Conservation (phyloP, 2,113 vertebrate species). For the Mormyrus iriodes region DNA sequence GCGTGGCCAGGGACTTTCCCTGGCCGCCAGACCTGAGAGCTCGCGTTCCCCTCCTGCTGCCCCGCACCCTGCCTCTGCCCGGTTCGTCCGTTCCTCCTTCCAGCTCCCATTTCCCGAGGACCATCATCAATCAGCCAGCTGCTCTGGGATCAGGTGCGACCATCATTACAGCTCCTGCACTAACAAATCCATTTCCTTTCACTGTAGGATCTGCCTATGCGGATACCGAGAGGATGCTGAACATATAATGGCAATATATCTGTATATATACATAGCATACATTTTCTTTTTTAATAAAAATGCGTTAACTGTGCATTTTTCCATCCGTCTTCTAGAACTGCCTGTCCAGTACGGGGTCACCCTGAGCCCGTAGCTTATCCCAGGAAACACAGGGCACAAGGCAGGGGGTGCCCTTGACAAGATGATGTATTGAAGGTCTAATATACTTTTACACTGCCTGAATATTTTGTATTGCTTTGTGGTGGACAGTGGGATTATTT, state of each 20-base stretch:
- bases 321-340: neutral
- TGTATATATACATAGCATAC: neutral
- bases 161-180: neutral
- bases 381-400: neutral
- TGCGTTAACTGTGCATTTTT: neutral
- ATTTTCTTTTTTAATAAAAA: neutral
- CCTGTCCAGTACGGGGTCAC: neutral
- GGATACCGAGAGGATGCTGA: neutral
- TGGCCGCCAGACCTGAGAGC: neutral
- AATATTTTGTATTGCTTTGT: neutral
- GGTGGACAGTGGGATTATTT: neutral
- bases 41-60: neutral
- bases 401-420: neutral
- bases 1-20: neutral
- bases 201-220: neutral
- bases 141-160: neutral
- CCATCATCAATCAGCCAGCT: neutral
- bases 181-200: neutral
- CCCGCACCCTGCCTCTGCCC: neutral
- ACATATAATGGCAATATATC: neutral
- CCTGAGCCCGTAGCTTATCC: neutral
- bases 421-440: slow-evolving; percentile 1
- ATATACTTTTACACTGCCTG: neutral
- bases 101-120: too few species aligned
- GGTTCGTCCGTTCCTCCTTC: neutral